Evolutionary conservation across 1,140 invertebrate genomes (phyloP).

Genomic region (Battus philenor): DNA sequence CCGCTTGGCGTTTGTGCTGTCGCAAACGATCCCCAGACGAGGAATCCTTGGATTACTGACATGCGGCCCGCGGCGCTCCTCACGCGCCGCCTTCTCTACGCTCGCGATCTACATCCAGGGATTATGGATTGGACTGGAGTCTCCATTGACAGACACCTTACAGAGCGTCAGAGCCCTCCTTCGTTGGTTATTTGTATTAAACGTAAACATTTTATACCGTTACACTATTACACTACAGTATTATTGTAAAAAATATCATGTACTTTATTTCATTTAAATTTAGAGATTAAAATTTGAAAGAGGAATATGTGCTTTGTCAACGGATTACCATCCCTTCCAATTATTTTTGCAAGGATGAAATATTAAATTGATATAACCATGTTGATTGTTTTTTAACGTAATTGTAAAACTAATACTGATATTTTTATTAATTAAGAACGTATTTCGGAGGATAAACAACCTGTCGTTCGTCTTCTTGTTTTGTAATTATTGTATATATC

Average conservation of each 20-base stretch:
- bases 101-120: constrained; percentile 58
- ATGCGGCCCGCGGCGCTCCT: constrained; percentile 67
- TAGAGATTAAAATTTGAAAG: too few species aligned
- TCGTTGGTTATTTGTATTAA: constrained; percentile 34
- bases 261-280: constrained; percentile 4
- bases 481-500: constrained; percentile 67
- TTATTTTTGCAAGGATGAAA: too few species aligned
- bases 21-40: constrained; percentile 71
- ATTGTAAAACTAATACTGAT: too few species aligned
- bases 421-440: too few species aligned
- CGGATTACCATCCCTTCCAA: too few species aligned
- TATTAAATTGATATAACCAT: too few species aligned
- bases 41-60: constrained; percentile 73
- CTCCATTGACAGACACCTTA: constrained; percentile 73
- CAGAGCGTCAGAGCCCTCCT: constrained; percentile 52
- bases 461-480: constrained; percentile 20
- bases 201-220: constrained; percentile 9
- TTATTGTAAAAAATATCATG: neutral
- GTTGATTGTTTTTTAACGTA: too few species aligned
- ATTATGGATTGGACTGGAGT: constrained; percentile 69
- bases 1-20: constrained; percentile 69
- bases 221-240: neutral
- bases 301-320: too few species aligned
- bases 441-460: neutral
- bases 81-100: constrained; percentile 61